Percentiles rank a stretch among this genome's conserved stretches.
phyloP scores from a whole-genome alignment of 2,888 invertebrate genomes.

The Pegoplata infirma region DNA sequence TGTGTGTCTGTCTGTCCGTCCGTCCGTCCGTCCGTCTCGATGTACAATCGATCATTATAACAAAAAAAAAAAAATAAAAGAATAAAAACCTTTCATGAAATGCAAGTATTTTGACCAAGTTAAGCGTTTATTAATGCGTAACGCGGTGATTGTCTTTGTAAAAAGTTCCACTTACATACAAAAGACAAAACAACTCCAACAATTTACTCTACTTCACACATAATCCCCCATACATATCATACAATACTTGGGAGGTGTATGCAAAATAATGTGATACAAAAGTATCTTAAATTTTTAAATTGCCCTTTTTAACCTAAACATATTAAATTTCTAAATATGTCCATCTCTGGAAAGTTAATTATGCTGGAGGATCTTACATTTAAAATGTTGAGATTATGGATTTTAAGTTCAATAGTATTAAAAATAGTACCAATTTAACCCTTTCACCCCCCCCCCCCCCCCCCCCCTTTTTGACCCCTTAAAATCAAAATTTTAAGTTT shows the following conservation, averaged over 20 bases:
- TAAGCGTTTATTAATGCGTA: conserved; percentile 76
- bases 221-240: conserved; percentile 20
- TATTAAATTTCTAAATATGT: too few relatives aligned
- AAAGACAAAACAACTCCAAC: conserved; percentile 17
- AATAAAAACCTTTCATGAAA: conserved; percentile 48
- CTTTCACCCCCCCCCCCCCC: too few relatives aligned
- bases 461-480: too few relatives aligned
- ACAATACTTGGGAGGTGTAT: neutral
- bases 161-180: conserved; percentile 51
- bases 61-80: neutral
- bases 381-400: too few relatives aligned
- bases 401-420: too few relatives aligned
- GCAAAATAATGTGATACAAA: too few relatives aligned
- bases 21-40: neutral
- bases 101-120: conserved; percentile 73
- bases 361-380: too few relatives aligned
- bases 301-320: too few relatives aligned
- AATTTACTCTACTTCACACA: conserved; percentile 38
- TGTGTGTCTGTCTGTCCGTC: neutral
- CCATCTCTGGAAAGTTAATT: too few relatives aligned
- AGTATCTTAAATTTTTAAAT: too few relatives aligned
- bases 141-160: conserved; percentile 66
- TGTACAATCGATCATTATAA: conserved; percentile 26
- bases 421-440: too few relatives aligned
- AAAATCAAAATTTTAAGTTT: too few relatives aligned